Conservation (phyloP, 2,888 invertebrate species). For the Leptinotarsa juncta region DNA sequence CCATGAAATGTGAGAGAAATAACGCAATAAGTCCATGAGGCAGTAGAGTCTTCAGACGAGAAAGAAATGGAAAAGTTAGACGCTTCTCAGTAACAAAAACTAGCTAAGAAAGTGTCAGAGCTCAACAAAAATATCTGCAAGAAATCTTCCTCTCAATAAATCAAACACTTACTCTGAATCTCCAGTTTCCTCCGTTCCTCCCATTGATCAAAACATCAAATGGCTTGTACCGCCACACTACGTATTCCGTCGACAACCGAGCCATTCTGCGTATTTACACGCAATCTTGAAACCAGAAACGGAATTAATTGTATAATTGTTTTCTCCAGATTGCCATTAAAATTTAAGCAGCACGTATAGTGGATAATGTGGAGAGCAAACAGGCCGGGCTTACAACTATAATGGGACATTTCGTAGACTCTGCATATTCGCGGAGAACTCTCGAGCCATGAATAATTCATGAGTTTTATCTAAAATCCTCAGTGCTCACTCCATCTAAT, state of each 20-base stretch:
- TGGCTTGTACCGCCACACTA: not conserved
- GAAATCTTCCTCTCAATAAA: too few species aligned
- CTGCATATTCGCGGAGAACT: conserved; percentile 18
- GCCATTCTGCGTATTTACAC: conserved; percentile 13
- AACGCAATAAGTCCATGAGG: too few species aligned
- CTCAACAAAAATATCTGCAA: too few species aligned
- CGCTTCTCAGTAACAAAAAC: too few species aligned
- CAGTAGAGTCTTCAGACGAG: too few species aligned
- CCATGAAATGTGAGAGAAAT: too few species aligned
- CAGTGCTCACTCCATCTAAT: conserved; percentile 11
- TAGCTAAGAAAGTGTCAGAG: too few species aligned
- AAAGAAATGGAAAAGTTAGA: too few species aligned
- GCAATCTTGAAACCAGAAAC: conserved; percentile 17
- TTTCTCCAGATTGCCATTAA: conserved; percentile 35
- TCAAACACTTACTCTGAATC: too few species aligned
- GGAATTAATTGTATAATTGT: conserved; percentile 30
- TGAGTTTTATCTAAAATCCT: conserved; percentile 14
- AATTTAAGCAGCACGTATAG: conserved; percentile 26
- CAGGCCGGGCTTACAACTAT: conserved; percentile 20
- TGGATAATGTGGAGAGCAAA: conserved; percentile 20
- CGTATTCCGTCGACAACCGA: conserved; percentile 1
- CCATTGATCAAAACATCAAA: not conserved
- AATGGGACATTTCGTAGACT: conserved; percentile 21
- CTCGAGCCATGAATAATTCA: conserved; percentile 12
- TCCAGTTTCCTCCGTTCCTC: not conserved